Evolutionary conservation across 2,888 invertebrate species (phyloP), one percentile per base, ranked within the genome.

Genomic region (Esperia sulphurella): DNA sequence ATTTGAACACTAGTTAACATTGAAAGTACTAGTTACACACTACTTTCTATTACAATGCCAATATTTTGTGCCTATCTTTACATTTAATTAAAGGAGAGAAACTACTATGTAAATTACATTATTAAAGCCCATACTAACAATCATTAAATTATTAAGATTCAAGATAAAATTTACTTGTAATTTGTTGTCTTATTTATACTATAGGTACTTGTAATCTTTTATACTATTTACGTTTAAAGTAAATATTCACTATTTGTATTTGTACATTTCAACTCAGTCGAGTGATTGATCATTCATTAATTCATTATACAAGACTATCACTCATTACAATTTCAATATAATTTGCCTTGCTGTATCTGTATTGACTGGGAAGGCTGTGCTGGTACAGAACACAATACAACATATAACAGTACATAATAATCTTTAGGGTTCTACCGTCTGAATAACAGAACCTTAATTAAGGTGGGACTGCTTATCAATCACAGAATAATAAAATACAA

Each of bases 261-360:
- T 46, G 46, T 46, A 46, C 46, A 31, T 35, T 41, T 45, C 33
- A 46, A 46, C 41, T 46, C 46, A 46, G 46, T 46, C 46, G 35
- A 46, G 13, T 9, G 13, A 12, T 37, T 37, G 13, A 12, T 37
- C 12, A 37, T 5, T 33, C 33, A 33, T 2, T 33, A 33, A 33
- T 5, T 33, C 33, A 33, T 2, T 33, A 33, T 5, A 21, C 21
- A 21, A 21, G 21, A 21, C 21, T 21, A 21, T 21, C 21, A 21
- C 21, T 21, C 21, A 21, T 21, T 21, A 21, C 21, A 21, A 21
- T 21, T 21, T 21, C 21, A 21, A 21, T 21, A 21, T 21, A 21
- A 21, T 21, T 21, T 21, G 21, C 21, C 21, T 21, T 21, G 21
- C 5, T 21, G 21, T 21, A 5, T 21, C 21, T 21, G 21, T 21